Evolutionary conservation across 2,797 vertebrate species (phyloP).

Genomic region (Trachurus trachurus): DNA sequence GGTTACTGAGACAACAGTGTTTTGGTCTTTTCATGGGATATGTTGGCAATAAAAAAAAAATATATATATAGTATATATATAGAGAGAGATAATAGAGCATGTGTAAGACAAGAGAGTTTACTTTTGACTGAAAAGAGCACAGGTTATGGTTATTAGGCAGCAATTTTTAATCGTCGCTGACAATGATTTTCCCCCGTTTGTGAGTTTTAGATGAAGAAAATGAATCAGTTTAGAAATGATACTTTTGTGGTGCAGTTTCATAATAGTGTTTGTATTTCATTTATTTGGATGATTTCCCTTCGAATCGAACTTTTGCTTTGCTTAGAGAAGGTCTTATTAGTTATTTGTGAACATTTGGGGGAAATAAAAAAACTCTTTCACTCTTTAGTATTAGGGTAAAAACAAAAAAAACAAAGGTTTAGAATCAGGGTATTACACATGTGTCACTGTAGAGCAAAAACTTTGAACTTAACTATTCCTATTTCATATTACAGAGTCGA

Average conservation of each 20-base stretch:
- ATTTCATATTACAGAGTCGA: conserved; percentile 35
- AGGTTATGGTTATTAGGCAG: conserved; percentile 44
- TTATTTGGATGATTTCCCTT: conserved; percentile 34
- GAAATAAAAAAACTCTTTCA: conserved; percentile 11
- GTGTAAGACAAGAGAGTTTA: conserved; percentile 44
- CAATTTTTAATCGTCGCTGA: conserved; percentile 26
- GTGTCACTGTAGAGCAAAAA: conserved; percentile 43
- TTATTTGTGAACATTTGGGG: conserved; percentile 46
- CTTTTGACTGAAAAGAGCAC: conserved; percentile 66
- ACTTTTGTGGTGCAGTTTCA: conserved; percentile 54
- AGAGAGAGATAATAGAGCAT: conserved; percentile 25
- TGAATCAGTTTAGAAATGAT: conserved; percentile 6
- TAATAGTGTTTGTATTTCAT: conserved; percentile 53
- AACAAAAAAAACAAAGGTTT: conserved; percentile 3
- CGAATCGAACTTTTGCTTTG: conserved; percentile 23
- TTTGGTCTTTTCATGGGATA: conserved; percentile 35
- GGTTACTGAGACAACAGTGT: not conserved
- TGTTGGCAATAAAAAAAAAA: conserved; percentile 8
- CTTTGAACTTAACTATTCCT: conserved; percentile 38
- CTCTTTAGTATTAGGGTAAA: conserved; percentile 26
- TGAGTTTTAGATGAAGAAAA: conserved; percentile 59
- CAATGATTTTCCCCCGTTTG: conserved; percentile 45
- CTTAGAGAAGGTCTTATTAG: conserved; percentile 27
- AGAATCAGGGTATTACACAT: conserved; percentile 65
- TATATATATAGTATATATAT: not conserved